Conservation (phyloP, 2,888 invertebrate genomes). For the Chalcis sispes region DNA sequence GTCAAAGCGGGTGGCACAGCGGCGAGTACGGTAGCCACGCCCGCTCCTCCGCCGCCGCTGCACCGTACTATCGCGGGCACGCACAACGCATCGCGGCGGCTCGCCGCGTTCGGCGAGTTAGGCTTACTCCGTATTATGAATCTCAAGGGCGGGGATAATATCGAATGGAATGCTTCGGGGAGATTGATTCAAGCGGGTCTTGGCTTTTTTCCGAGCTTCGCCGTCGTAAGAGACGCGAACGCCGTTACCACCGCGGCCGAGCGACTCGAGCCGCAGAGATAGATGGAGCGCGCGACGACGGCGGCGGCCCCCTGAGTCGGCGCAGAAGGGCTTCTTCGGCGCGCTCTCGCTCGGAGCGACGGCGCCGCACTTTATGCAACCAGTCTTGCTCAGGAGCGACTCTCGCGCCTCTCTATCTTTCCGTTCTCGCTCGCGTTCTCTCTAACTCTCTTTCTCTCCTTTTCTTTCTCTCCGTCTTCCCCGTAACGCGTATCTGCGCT, state of each 20-base stretch:
- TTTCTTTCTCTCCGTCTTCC: no score
- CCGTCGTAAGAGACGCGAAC: no score
- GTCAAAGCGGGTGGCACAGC: no score
- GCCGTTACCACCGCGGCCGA: neutral
- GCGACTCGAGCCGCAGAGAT: neutral
- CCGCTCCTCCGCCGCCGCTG: neutral
- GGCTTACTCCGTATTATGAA: no score
- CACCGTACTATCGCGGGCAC: neutral
- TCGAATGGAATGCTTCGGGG: no score
- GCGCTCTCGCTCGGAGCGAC: neutral
- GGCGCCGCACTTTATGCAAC: slow-evolving; percentile 74
- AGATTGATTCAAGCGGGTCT: no score
- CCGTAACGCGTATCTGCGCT: no score
- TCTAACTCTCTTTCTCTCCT: neutral
- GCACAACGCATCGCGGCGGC: neutral
- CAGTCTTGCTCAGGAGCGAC: slow-evolving; percentile 73
- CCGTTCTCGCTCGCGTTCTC: neutral
- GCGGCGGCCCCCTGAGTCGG: slow-evolving; percentile 4
- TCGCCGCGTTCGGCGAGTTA: neutral
- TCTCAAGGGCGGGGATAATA: no score
- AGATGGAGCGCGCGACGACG: slow-evolving; percentile 4
- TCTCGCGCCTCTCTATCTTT: neutral
- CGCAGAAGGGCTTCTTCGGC: slow-evolving; percentile 4
- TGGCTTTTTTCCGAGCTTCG: no score
- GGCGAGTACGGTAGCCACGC: neutral